Base-by-base conservation (phyloP, 2,888 invertebrate species). In the Drosophila vallismaia region DNA sequence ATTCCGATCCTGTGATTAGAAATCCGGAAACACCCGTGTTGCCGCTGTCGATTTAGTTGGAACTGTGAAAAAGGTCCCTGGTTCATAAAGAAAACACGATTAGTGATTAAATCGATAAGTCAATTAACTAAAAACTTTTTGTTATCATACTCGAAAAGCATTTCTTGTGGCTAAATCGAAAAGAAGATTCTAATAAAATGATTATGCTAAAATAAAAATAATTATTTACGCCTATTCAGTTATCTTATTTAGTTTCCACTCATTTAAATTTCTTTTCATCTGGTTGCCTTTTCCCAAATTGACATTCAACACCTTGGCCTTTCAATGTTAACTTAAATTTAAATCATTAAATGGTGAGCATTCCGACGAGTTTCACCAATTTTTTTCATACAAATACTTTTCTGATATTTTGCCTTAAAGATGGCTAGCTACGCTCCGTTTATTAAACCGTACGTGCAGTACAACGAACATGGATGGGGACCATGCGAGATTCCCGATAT, bases 401-500 rank as follows among this genome's bases (percentile, higher is more conserved):
- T 3, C 12, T 9, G 6, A 24, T 48, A 24, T 24, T 48, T 31
- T 7, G 3, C 12, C 45, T 36, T 3, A 3, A 46, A 2, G 0
- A 80, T 81, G 64, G 71, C 76, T 8, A 68, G 77, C 3, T 81
- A 80, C 60, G 79, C 89, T 2, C 75, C 79, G 2, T 90, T 90
- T 48, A 85, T 89, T 33, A 90, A 91, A 74, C 92, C 92, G 0
- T 72, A 74, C 0, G 86, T 91, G 29, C 90, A 92, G 64, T 91
- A 90, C 72, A 92, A 92, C 54, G 90, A 90, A 63, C 80, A 82
- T 63, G 99, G 99, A 90, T 99, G 99, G 99, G 99, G 99, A 10
- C 99, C 99, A 46, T 96, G 96, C 92, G 96, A 97, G 91, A 94
- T 98, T 92, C 97, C 98, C 56, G 97, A 97, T 68, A 79, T 91